Conservation (phyloP, 1,140 invertebrate species). For the Cydia fagiglandana region DNA sequence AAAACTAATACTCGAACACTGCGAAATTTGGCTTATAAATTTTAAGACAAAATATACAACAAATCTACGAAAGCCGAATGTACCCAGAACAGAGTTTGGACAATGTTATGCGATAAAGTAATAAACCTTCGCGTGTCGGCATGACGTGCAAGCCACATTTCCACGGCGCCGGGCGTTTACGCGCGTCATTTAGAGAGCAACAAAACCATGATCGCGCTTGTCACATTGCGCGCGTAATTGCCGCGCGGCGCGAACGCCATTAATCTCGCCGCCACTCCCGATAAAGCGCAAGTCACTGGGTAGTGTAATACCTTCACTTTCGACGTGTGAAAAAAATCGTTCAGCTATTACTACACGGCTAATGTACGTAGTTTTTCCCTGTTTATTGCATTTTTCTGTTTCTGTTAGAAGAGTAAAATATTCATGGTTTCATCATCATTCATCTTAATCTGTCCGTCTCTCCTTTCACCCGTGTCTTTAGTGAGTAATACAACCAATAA, state of each 20-base stretch:
- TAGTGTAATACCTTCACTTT: slow-evolving; percentile 57
- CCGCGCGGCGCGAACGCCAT: slow-evolving; percentile 63
- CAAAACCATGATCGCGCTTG: slow-evolving; percentile 59
- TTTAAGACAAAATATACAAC: too few relatives aligned
- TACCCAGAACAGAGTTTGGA: background rate
- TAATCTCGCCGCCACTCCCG: slow-evolving; percentile 73
- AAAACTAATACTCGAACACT: too few relatives aligned
- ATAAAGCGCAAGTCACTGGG: slow-evolving; percentile 74
- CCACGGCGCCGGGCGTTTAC: slow-evolving; percentile 39
- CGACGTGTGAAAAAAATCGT: slow-evolving; percentile 17
- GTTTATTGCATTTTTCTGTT: background rate
- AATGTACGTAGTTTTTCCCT: background rate
- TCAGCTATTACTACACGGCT: background rate
- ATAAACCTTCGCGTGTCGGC: background rate
- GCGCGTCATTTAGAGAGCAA: slow-evolving; percentile 62
- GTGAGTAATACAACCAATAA: too few relatives aligned
- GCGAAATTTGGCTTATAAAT: too few relatives aligned
- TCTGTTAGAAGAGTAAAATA: background rate
- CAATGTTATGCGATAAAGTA: slow-evolving; percentile 1
- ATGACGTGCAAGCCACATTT: slow-evolving; percentile 8
- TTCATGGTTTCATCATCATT: background rate
- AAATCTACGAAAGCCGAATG: background rate
- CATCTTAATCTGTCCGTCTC: too few relatives aligned
- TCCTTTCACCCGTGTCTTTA: too few relatives aligned
- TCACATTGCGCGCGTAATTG: slow-evolving; percentile 77